Percentiles rank a stretch among this genome's conserved stretches.
Conservation (phyloP, 2,888 invertebrate species). For the Melinaea marsaeus region DNA sequence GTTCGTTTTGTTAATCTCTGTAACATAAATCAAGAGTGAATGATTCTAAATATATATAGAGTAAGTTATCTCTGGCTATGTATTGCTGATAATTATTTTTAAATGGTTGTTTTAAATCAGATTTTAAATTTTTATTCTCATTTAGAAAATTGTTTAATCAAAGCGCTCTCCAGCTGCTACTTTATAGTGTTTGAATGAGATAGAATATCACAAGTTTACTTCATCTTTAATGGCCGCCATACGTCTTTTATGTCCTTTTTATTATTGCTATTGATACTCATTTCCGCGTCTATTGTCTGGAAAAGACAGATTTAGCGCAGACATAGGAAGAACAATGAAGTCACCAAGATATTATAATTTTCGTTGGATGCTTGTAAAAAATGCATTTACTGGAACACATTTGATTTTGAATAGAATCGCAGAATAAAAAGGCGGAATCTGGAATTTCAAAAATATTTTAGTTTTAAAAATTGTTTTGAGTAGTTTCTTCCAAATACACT, state of each 20-base stretch:
- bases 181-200: constrained; percentile 1
- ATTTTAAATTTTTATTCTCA: neutral
- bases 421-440: too few relatives aligned
- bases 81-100: neutral
- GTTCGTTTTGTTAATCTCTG: constrained; percentile 3
- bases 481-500: too few relatives aligned
- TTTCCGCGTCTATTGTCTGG: constrained; percentile 9
- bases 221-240: constrained; percentile 22
- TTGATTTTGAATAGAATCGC: too few relatives aligned
- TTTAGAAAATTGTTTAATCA: too few relatives aligned
- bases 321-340: neutral
- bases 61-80: neutral
- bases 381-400: too few relatives aligned
- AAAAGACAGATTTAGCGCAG: neutral
- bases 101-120: neutral
- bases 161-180: too few relatives aligned
- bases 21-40: neutral
- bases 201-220: constrained; percentile 8
- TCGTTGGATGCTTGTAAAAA: too few relatives aligned
- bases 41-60: too few relatives aligned
- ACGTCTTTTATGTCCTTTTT: constrained; percentile 22
- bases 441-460: too few relatives aligned
- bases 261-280: constrained; percentile 13
- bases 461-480: too few relatives aligned
- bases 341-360: neutral